phyloP scores from a whole-genome alignment of 2,888 invertebrate species.

The Drosophila mettleri region DNA sequence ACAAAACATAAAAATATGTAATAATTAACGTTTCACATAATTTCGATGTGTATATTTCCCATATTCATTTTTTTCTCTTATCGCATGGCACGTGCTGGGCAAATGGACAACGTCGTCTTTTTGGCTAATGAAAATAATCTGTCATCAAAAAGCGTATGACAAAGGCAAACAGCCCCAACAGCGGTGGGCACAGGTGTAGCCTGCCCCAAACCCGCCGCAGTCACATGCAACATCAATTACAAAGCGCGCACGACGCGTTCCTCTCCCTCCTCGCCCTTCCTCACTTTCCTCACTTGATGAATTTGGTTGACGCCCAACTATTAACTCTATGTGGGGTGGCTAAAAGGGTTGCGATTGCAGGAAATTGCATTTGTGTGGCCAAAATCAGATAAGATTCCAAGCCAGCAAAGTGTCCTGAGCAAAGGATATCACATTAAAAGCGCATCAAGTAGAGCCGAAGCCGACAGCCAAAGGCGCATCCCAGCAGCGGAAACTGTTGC shows the following conservation, averaged over 20 bases:
- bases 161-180: conserved; percentile 30
- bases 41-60: conserved; percentile 24
- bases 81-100: conserved; percentile 26
- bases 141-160: conserved; percentile 77
- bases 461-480: conserved; percentile 22
- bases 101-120: conserved; percentile 52
- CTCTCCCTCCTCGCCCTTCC: not conserved
- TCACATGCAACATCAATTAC: conserved; percentile 22
- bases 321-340: conserved; percentile 75
- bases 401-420: conserved; percentile 26
- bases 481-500: conserved; percentile 64
- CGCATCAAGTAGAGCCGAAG: conserved; percentile 59
- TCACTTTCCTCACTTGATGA: conserved; percentile 2
- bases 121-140: conserved; percentile 83
- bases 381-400: conserved; percentile 73
- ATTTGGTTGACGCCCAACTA: conserved; percentile 74
- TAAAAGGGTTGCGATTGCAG: conserved; percentile 69
- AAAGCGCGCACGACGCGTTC: conserved; percentile 1
- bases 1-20: conserved; percentile 68
- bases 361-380: conserved; percentile 79
- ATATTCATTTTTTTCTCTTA: not conserved
- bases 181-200: conserved; percentile 69
- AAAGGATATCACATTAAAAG: conserved; percentile 78
- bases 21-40: conserved; percentile 76
- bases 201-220: not conserved